Evolutionary conservation across 2,888 invertebrate species (phyloP), one percentile per base, ranked within the genome.

Genomic region (Mythimna ferrago): DNA sequence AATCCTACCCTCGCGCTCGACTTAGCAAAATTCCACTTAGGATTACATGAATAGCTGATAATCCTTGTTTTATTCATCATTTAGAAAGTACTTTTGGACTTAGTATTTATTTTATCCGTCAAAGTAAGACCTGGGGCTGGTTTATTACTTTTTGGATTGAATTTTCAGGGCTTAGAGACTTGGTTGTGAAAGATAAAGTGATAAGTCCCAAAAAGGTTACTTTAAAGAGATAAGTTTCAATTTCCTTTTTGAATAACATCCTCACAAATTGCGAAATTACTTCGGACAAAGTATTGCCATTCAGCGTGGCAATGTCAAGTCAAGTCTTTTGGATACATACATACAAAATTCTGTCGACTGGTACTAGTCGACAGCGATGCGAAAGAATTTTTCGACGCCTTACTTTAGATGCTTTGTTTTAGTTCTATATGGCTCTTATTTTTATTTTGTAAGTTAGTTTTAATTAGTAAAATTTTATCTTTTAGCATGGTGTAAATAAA

Each of bases 1-100:
- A 86, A 84, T 86, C 76, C 73, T 76, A 53, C 80, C 66, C 63
- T 74, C 44, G 63, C 71, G 57, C 67, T 26, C 35, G 75, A 68
- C 58, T 81, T 68, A 62, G 32, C n/a, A 44, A 60, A 41, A 71
- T 48, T 79, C 62, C 32, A 74, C 51, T 80, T 62, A 75, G 66
- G 76, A 71, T 83, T 75, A 75, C 32, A 21, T 63, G 57, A 63
- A 80, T 64, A 57, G 54, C 60, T 68, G 63, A 61, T 21, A 53
- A 11, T 35, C 19, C 69, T 74, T 61, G 48, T 61, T 60, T 68
- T 74, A 71, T 82, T 74, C 67, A 70, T 67, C 44, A 58, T 63
- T 41, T 44, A 41, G 60, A 62, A 26, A 63, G 71, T 35, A n/a
- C 32, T 73, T 44, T 58, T 32, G 19, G 19, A 35, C 4, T 71